phyloP scores from a whole-genome alignment of 1,140 invertebrate genomes.

The Triops cancriformis region DNA sequence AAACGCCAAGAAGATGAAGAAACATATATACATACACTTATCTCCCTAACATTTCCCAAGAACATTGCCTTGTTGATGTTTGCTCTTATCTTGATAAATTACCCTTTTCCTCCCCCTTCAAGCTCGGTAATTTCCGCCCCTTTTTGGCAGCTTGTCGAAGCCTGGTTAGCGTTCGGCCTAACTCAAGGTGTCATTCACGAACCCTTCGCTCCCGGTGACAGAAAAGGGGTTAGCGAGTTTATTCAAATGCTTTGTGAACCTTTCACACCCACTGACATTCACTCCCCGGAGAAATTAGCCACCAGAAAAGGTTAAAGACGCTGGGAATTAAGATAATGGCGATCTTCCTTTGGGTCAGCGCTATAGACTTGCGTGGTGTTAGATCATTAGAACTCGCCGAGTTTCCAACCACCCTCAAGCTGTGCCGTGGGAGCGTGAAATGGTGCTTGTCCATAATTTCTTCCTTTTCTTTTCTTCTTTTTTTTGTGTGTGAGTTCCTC shows the following conservation, averaged over 20 bases:
- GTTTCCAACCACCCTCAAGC: background rate
- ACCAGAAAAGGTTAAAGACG: no score
- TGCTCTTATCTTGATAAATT: background rate
- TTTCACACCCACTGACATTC: no score
- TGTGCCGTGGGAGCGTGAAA: background rate
- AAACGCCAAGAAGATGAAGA: background rate
- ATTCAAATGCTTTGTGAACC: no score
- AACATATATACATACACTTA: background rate
- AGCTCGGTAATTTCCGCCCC: background rate
- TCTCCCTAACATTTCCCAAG: background rate
- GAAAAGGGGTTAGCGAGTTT: background rate
- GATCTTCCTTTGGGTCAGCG: background rate
- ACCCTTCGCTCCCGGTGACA: background rate
- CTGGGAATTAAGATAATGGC: no score
- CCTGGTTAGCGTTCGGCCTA: constrained; percentile 1
- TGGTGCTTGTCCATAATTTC: background rate
- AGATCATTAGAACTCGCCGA: background rate
- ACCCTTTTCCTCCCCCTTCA: background rate
- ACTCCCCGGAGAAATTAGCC: no score
- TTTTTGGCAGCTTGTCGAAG: background rate
- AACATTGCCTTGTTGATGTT: background rate
- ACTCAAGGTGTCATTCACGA: background rate
- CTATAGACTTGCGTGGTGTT: constrained; percentile 7
- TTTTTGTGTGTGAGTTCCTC: background rate
- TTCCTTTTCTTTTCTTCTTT: background rate